These are phyloP conservation scores for Ibycter americanus DNA, from an alignment of 2,797 vertebrate genomes.

Conservation along the genomic window DNA sequence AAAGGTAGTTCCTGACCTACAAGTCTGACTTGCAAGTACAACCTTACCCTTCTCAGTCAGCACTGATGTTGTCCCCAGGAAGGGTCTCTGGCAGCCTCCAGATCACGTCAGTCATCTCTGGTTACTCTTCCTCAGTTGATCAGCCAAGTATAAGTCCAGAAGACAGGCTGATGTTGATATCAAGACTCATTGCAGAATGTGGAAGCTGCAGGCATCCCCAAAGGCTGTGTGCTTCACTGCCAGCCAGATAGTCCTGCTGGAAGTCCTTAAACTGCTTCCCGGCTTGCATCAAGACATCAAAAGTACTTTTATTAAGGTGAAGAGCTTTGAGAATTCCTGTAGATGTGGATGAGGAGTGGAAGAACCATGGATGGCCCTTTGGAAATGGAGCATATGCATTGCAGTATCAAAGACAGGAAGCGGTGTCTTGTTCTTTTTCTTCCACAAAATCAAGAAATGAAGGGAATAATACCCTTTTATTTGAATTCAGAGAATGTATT, in stretches of 20 bases:
- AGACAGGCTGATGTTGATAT: background rate
- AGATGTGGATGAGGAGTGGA: rapidly evolving
- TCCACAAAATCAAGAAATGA: background rate
- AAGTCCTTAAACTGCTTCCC: background rate
- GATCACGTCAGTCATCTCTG: background rate
- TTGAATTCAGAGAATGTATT: background rate
- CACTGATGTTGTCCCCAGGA: background rate
- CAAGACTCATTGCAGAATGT: background rate
- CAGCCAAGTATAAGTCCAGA: background rate
- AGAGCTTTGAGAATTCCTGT: background rate
- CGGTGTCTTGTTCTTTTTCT: background rate
- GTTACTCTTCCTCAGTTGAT: background rate
- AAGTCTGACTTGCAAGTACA: background rate
- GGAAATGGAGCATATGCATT: background rate
- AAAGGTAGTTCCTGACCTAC: background rate
- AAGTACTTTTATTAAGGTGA: background rate
- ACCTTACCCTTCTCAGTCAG: background rate
- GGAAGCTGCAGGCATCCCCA: background rate
- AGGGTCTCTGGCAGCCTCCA: background rate
- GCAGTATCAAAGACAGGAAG: background rate
- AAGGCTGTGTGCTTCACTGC: background rate
- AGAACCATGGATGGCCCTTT: rapidly evolving
- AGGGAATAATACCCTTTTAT: background rate
- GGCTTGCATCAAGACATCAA: background rate
- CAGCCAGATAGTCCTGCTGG: background rate